Evolutionary conservation across 1,140 invertebrate genomes (phyloP).

Genomic region (Macrobrachium rosenbergii): DNA sequence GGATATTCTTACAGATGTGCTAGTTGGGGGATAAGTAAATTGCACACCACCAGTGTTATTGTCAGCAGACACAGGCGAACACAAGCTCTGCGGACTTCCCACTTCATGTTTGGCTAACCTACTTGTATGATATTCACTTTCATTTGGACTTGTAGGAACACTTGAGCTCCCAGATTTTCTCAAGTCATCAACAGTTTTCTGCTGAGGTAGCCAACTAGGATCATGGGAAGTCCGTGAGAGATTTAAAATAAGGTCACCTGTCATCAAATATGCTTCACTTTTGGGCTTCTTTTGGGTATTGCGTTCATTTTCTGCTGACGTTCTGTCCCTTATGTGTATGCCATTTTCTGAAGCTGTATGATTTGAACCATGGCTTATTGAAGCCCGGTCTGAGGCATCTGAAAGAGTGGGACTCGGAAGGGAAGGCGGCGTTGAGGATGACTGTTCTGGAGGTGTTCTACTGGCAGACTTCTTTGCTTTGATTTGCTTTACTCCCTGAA

Average conservation of each 20-base stretch:
- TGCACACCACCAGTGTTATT: conserved; percentile 67
- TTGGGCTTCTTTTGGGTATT: conserved; percentile 67
- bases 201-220: conserved; percentile 64
- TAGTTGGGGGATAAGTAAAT: conserved; percentile 67
- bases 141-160: conserved; percentile 64
- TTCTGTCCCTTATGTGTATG: conserved; percentile 34
- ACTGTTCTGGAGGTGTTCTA: conserved; percentile 54
- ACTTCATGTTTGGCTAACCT: conserved; percentile 49
- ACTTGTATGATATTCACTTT: conserved; percentile 30
- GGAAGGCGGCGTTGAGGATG: conserved; percentile 43
- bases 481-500: conserved; percentile 65
- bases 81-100: conserved; percentile 60
- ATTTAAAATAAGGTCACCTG: conserved; percentile 94
- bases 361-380: conserved; percentile 33
- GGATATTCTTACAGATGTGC: conserved; percentile 80
- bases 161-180: conserved; percentile 59
- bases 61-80: conserved; percentile 60
- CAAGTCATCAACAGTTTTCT: conserved; percentile 55
- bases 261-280: conserved; percentile 97
- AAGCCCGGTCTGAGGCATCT: conserved; percentile 40
- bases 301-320: conserved; percentile 45
- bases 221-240: conserved; percentile 83
- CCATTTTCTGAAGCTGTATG: conserved; percentile 47
- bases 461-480: conserved; percentile 65
- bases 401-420: conserved; percentile 49